Base-by-base conservation (phyloP, 2,113 vertebrate genomes). In the Epinephelus cyanopodus region DNA sequence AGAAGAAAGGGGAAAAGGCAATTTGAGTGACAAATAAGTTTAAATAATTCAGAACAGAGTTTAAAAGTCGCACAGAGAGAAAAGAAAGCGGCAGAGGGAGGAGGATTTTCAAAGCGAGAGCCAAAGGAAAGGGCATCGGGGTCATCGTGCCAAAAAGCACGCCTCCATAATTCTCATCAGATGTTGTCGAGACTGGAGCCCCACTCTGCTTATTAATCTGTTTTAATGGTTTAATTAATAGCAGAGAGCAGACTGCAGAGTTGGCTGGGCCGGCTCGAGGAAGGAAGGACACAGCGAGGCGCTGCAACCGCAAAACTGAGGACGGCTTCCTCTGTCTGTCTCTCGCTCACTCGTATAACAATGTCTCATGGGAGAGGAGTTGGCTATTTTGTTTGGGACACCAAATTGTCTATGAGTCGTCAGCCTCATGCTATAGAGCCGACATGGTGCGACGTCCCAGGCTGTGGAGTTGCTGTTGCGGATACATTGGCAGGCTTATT, bases 181-280 rank as follows among this genome's bases (percentile, higher is more conserved):
- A 93, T 94, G 91, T 87, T 77, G 80, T 76, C 60, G 82, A 86
- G 86, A 84, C 87, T 69, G 69, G 37, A 88, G 79, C 74, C 79
- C 67, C 64, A 8, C 71, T 79, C 52, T 61, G 82, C 83, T 84
- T 84, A 90, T 90, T 92, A 91, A 89, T 91, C 77, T 67, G 33
- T 87, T 89, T 90, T 84, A 90, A 89, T 79, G 85, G 54, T 88
- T 91, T 90, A 92, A 94, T 92, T 91, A 88, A 87, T 75, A 82
- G 76, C 87, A 92, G 93, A 84, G 64, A 12, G 66, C 83, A 81
- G 85, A 87, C 86, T 71, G 85, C 52, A 53, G 77, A 69, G 53
- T 58, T 79, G 80, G 75, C 85, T 67, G 62, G 60, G 67, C 56
- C 4, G 0, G 66, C 56, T 47, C 6, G 37, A 89, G 83, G 82